These are phyloP conservation scores for Nycticryphes semicollaris DNA, from an alignment of 2,113 vertebrate genomes.

Conservation along the genomic window DNA sequence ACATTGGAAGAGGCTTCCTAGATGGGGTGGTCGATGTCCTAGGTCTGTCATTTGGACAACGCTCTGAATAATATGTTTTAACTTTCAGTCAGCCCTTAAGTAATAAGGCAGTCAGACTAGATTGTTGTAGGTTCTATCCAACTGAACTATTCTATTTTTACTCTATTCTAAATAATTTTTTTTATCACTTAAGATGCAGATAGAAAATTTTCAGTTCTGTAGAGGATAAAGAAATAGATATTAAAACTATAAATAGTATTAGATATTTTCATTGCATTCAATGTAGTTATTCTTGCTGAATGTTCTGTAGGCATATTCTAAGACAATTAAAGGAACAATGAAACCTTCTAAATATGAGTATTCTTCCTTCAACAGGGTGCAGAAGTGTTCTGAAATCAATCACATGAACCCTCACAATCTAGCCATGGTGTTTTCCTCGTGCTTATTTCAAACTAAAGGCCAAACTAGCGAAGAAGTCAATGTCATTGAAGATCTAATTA, in stretches of 20 bases:
- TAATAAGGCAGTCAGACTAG: neutral
- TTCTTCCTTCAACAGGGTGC: constrained; percentile 80
- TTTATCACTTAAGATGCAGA: neutral
- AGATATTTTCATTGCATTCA: neutral
- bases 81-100: neutral
- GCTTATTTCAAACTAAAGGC: constrained; percentile 92
- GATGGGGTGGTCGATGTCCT: fast-evolving
- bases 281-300: neutral
- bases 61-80: neutral
- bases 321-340: neutral
- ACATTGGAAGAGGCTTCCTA: neutral
- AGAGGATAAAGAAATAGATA: neutral
- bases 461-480: constrained; percentile 85
- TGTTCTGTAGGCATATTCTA: neutral
- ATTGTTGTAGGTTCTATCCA: fast-evolving
- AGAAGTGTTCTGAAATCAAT: constrained; percentile 93
- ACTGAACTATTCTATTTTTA: neutral
- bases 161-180: neutral
- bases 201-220: neutral
- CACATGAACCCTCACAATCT: constrained; percentile 86
- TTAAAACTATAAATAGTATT: neutral
- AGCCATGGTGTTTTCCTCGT: constrained; percentile 88
- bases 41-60: neutral
- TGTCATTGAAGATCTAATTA: constrained; percentile 91
- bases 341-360: neutral